Percentiles rank a stretch among this genome's conserved stretches.
phyloP scores from a whole-genome alignment of 2,888 invertebrate species.

The Taenaris catops region DNA sequence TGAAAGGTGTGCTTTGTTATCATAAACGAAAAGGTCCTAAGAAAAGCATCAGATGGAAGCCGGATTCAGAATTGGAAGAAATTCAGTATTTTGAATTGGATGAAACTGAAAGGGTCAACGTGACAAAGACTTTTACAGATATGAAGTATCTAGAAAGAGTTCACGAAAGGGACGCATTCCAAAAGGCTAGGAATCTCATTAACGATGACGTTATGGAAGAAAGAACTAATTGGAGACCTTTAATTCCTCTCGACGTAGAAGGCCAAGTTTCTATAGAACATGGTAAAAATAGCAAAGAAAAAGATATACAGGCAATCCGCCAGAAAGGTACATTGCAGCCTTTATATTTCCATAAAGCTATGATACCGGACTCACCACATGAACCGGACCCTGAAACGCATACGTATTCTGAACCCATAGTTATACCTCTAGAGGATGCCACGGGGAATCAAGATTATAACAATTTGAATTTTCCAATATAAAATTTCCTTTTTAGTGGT shows the following conservation, averaged over 20 bases:
- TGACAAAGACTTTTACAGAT: slow-evolving; percentile 93
- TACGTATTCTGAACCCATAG: slow-evolving; percentile 86
- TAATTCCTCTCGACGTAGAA: slow-evolving; percentile 84
- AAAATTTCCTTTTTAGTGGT: no score
- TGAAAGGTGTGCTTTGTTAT: slow-evolving; percentile 87
- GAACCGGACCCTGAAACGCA: slow-evolving; percentile 94
- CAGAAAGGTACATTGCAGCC: slow-evolving; percentile 92
- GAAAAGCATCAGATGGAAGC: slow-evolving; percentile 90
- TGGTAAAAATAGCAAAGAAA: slow-evolving; percentile 91
- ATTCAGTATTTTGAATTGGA: slow-evolving; percentile 96
- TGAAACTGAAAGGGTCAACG: slow-evolving; percentile 97
- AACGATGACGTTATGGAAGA: slow-evolving; percentile 91
- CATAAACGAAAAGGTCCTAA: slow-evolving; percentile 89
- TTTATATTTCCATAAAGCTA: slow-evolving; percentile 88
- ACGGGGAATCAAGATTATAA: slow-evolving; percentile 89
- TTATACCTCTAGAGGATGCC: slow-evolving; percentile 94
- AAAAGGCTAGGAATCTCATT: slow-evolving; percentile 86
- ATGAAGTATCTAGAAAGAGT: slow-evolving; percentile 94
- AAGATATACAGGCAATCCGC: slow-evolving; percentile 90
- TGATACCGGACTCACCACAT: slow-evolving; percentile 91
- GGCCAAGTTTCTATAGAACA: slow-evolving; percentile 83
- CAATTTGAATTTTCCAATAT: no score
- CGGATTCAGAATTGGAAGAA: slow-evolving; percentile 88
- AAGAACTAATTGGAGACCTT: slow-evolving; percentile 86
- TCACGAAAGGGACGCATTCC: slow-evolving; percentile 91